A percentile compares a stretch with the other conserved stretches of the same genome.
phyloP scores from a whole-genome alignment of 2,888 invertebrate species.

The Cryptosula pallasiana region DNA sequence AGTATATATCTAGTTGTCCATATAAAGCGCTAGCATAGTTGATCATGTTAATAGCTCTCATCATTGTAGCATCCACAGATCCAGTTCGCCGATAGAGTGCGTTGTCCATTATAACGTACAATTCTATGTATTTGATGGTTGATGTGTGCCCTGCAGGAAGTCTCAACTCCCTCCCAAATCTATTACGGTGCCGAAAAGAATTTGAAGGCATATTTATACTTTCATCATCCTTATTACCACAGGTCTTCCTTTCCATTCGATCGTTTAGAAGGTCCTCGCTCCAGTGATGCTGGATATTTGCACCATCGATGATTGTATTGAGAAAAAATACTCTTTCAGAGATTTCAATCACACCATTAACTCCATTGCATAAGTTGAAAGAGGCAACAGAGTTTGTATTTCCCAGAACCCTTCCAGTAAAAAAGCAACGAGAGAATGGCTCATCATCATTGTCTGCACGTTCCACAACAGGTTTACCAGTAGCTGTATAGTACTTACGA shows the following conservation, averaged over 20 bases:
- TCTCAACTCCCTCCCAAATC: background rate
- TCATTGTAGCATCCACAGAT: background rate
- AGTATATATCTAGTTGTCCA: conserved; percentile 87
- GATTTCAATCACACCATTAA: background rate
- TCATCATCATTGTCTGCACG: background rate
- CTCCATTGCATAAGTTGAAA: background rate
- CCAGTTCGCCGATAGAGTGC: background rate
- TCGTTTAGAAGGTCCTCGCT: background rate
- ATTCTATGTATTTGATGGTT: conserved; percentile 45
- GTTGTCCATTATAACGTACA: conserved; percentile 49
- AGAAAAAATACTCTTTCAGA: background rate
- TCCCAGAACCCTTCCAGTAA: background rate
- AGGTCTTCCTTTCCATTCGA: background rate
- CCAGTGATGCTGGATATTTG: background rate
- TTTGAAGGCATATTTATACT: background rate
- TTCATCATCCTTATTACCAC: background rate
- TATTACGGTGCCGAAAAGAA: background rate
- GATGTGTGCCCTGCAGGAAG: conserved; percentile 41
- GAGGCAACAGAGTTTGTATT: background rate
- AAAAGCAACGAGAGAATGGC: background rate
- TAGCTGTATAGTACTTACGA: background rate
- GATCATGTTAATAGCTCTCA: conserved; percentile 11
- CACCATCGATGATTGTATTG: background rate
- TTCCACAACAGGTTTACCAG: conserved; percentile 1
- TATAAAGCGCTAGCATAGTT: conserved; percentile 63